These are phyloP conservation scores for Buathra laborator DNA, from an alignment of 2,888 invertebrate species.

Conservation along the genomic window DNA sequence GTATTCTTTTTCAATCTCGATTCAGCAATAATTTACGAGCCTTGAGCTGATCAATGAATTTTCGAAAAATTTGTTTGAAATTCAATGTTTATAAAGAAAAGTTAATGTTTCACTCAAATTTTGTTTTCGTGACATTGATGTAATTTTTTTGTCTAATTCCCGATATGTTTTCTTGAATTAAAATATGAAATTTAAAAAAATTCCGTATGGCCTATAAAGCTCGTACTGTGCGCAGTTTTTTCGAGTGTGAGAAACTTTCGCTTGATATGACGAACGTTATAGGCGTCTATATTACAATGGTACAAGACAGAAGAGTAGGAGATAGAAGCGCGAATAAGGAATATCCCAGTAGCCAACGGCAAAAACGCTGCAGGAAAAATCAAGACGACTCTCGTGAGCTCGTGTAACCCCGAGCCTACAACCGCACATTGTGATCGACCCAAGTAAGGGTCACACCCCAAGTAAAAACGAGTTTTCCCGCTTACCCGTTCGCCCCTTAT, in stretches of 20 bases:
- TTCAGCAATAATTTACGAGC: too few relatives aligned
- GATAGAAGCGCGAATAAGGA: constrained; percentile 23
- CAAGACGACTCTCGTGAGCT: constrained; percentile 2
- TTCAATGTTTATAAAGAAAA: too few relatives aligned
- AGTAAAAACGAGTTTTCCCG: constrained; percentile 78
- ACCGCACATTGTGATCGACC: constrained; percentile 72
- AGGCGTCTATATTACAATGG: constrained; percentile 28
- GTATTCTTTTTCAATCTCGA: too few relatives aligned
- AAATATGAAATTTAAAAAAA: not conserved
- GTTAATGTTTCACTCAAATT: too few relatives aligned
- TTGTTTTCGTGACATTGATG: too few relatives aligned
- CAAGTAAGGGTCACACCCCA: constrained; percentile 73
- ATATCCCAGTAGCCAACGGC: constrained; percentile 13
- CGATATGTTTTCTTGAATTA: not conserved
- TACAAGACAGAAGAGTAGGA: constrained; percentile 1
- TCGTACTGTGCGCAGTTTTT: not conserved
- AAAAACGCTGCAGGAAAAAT: constrained; percentile 27
- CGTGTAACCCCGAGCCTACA: constrained; percentile 60
- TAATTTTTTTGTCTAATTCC: too few relatives aligned
- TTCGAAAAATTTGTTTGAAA: too few relatives aligned
- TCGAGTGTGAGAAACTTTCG: constrained; percentile 45
- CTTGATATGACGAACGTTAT: not conserved
- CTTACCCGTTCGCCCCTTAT: constrained; percentile 73
- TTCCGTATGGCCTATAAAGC: not conserved
- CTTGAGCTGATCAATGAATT: too few relatives aligned